Conservation (phyloP, 2,888 invertebrate genomes). For the Agonopterix arenella region DNA sequence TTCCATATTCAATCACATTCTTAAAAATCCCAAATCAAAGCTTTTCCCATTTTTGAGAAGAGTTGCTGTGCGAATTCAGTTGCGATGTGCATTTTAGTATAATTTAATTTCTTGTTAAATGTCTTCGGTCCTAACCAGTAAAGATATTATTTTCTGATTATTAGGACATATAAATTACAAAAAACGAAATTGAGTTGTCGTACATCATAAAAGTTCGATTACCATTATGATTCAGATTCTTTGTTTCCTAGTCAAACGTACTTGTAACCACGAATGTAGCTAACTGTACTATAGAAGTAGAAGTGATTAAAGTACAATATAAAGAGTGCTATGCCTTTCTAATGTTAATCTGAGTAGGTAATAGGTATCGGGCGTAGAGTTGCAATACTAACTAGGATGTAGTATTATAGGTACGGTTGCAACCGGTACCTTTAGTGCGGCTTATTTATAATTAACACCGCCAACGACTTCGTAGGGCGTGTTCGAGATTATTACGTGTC, state of each 20-base stretch:
- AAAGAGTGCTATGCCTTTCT: constrained; percentile 50
- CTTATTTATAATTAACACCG: constrained; percentile 16
- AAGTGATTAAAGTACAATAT: constrained; percentile 2
- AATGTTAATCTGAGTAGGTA: constrained; percentile 28
- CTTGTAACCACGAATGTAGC: not conserved
- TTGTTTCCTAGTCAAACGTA: no score
- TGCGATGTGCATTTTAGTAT: constrained; percentile 37
- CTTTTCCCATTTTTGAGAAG: constrained; percentile 5
- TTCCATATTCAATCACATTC: not conserved
- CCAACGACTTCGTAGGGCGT: constrained; percentile 13
- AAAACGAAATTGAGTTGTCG: no score
- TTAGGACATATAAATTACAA: no score
- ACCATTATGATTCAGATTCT: no score
- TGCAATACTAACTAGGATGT: not conserved
- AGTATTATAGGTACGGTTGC: not conserved
- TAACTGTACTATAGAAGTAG: constrained; percentile 10
- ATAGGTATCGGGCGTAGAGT: constrained; percentile 1
- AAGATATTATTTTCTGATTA: no score
- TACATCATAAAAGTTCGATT: no score
- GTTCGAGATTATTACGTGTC: not conserved
- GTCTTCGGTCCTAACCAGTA: no score
- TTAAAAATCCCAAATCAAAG: not conserved
- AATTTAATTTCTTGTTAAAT: no score
- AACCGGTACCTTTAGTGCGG: constrained; percentile 9
- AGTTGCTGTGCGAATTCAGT: constrained; percentile 56